These are phyloP conservation scores for Oryctes rhinoceros DNA, from an alignment of 1,140 invertebrate species.

Conservation along the genomic window DNA sequence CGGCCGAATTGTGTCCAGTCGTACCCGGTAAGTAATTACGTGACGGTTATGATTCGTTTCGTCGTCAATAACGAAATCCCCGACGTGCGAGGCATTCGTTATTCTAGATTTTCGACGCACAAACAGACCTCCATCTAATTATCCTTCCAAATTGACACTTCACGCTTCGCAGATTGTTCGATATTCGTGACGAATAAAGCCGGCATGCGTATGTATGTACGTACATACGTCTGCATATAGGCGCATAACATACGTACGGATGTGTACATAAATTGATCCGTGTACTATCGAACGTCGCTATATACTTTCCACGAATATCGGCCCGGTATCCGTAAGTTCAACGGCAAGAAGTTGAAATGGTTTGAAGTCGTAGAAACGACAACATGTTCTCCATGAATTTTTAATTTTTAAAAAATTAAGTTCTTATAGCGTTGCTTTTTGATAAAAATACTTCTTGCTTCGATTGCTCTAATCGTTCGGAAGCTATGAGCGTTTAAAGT, in stretches of 20 bases:
- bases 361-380: no score
- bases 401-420: no score
- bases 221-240: not conserved
- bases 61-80: not conserved
- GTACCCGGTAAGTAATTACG: not conserved
- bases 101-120: slow-evolving; percentile 5
- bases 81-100: not conserved
- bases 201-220: not conserved
- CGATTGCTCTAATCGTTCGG: no score
- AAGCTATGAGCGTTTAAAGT: no score
- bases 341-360: no score
- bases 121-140: slow-evolving; percentile 2
- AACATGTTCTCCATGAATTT: no score
- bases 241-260: not conserved
- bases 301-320: no score
- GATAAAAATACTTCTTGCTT: no score
- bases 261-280: not conserved
- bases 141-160: slow-evolving; percentile 18
- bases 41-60: slow-evolving; percentile 3
- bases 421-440: no score
- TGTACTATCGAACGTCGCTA: no score
- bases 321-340: no score
- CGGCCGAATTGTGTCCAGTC: slow-evolving; percentile 9
- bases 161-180: slow-evolving; percentile 16
- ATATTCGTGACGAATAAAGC: not conserved